These are phyloP conservation scores for Argyresthia goedartella DNA, from an alignment of 2,888 invertebrate genomes.

Conservation along the genomic window DNA sequence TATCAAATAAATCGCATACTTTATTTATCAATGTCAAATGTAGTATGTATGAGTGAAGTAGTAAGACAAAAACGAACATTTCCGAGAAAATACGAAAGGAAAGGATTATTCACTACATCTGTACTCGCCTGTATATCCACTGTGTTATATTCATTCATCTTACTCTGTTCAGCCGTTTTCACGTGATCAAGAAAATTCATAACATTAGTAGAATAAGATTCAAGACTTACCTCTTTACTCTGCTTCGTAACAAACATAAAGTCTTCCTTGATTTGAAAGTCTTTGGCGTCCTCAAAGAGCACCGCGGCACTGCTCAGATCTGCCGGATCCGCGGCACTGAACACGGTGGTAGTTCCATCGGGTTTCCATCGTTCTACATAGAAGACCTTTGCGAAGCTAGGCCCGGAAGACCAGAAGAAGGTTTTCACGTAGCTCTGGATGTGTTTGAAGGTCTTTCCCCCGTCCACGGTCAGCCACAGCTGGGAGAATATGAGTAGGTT, in stretches of 20 bases:
- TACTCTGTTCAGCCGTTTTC: too few relatives aligned
- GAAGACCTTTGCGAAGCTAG: slow-evolving; percentile 61
- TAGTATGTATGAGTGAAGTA: too few relatives aligned
- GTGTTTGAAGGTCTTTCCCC: slow-evolving; percentile 78
- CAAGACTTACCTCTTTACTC: slow-evolving; percentile 66
- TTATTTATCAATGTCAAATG: too few relatives aligned
- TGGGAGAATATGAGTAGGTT: slow-evolving; percentile 25
- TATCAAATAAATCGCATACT: too few relatives aligned
- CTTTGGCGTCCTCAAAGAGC: slow-evolving; percentile 78
- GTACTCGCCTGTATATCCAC: too few relatives aligned
- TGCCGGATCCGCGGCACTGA: slow-evolving; percentile 71
- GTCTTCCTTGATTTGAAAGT: slow-evolving; percentile 86
- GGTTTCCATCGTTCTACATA: slow-evolving; percentile 79
- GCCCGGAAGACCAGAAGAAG: slow-evolving; percentile 78
- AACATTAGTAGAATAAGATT: too few relatives aligned
- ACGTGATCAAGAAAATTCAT: too few relatives aligned
- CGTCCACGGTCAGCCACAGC: slow-evolving; percentile 83
- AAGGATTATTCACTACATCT: too few relatives aligned
- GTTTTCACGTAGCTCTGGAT: slow-evolving; percentile 83
- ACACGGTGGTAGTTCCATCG: slow-evolving; percentile 75
- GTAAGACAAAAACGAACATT: too few relatives aligned
- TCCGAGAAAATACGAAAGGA: too few relatives aligned
- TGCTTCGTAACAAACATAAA: slow-evolving; percentile 88
- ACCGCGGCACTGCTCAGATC: slow-evolving; percentile 63
- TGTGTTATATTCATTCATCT: too few relatives aligned